Conservation (phyloP, 2,888 invertebrate species). For the Coenonympha arcania region DNA sequence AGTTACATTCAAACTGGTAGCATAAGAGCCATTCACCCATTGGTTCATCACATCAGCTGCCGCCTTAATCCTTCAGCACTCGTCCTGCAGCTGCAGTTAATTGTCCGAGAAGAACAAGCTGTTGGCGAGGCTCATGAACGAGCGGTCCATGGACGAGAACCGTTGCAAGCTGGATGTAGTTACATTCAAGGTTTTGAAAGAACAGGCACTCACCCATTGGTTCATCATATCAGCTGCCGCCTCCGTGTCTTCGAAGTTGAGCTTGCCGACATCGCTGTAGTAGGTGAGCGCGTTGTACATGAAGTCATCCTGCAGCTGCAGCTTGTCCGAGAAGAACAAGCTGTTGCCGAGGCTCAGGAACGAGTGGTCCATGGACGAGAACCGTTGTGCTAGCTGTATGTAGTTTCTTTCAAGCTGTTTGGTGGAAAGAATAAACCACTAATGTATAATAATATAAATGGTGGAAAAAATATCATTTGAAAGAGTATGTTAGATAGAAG, state of each 20-base stretch:
- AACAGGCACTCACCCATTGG: conserved; percentile 9
- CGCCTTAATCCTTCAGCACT: too few relatives aligned
- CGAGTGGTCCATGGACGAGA: conserved; percentile 35
- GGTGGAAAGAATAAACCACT: too few relatives aligned
- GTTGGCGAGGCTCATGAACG: conserved; percentile 40
- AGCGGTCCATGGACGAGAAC: conserved; percentile 36
- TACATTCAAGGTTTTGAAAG: too few relatives aligned
- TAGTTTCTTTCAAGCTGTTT: too few relatives aligned
- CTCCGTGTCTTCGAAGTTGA: too few relatives aligned
- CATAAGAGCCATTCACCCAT: conserved; percentile 11
- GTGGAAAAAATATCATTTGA: too few relatives aligned
- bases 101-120: conserved; percentile 39
- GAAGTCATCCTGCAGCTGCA: conserved; percentile 29
- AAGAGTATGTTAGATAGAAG: too few relatives aligned
- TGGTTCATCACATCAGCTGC: conserved; percentile 13
- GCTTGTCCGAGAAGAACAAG: conserved; percentile 35
- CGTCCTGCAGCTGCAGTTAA: conserved; percentile 29
- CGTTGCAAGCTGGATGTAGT: conserved; percentile 30
- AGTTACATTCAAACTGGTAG: conserved; percentile 34
- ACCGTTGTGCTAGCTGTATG: conserved; percentile 29
- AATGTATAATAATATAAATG: too few relatives aligned
- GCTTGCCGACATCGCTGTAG: too few relatives aligned
- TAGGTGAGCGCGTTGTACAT: too few relatives aligned
- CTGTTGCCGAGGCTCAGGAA: conserved; percentile 43
- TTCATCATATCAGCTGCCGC: conserved; percentile 13